Base-by-base conservation (phyloP, 2,113 vertebrate species). In the Caracal caracal region DNA sequence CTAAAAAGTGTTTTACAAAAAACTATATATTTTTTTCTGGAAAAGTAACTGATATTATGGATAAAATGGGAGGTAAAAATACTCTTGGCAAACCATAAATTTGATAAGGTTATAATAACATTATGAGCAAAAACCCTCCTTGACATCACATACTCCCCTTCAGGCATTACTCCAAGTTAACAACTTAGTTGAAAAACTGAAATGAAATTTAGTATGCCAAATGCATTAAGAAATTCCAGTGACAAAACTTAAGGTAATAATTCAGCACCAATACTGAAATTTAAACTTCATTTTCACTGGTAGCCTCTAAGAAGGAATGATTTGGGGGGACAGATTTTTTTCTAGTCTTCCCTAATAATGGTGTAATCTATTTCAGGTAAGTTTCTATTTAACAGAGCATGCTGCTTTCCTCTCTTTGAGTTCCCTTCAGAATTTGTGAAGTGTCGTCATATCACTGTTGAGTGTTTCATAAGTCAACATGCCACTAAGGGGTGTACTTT, bases 301-400 rank as follows among this genome's bases (percentile, higher is more conserved):
- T 30, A 93, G 89, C 94, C 26, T 80, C n/a, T 33, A 35, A 79
- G 37, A 85, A 85, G 61, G 16, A 26, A 56, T 89, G 82, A 53
- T 71, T 75, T 85, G 89, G 37, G 19, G 22, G 7, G 56, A 70
- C 7, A 73, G 76, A 76, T 88, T 96, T 84, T 70, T 22, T 37
- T n/a, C 51, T 20, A 75, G 56, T 79, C 40, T 51, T 81, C 43
- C 76, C 43, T 43, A 88, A 88, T 76, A 96, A 88, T 90, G n/a
- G 68, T 35, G 9, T 59, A n/a, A 81, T 0, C 87, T 68, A 93
- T 97, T 95, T 96, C 78, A 92, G 88, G 83, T 79, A 35, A 40
- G 22, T n/a, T 94, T 98, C 92, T 75, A 86, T 73, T 79, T 78
- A 94, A 91, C 75, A 78, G 78, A 76, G 35, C 49, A 75, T 86